Evolutionary conservation across 2,113 vertebrate species (phyloP), one percentile per base, ranked within the genome.

Genomic region (Sterna hirundo): DNA sequence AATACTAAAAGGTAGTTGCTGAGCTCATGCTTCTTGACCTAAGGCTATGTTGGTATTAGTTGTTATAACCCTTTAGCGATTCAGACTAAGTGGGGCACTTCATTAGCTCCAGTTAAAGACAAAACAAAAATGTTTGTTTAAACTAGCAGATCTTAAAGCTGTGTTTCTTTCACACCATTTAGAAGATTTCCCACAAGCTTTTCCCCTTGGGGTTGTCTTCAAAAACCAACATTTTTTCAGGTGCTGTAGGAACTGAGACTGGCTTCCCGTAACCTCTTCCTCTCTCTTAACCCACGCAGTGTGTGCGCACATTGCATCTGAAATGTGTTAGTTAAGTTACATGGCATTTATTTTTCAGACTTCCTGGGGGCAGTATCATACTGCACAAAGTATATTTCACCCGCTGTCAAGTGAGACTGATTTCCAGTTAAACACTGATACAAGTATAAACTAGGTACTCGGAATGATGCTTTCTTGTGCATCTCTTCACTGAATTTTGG

Each of bases 71-170:
- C 90, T 60, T 96, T 83, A 97, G 96, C 64, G 1, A 96, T 96
- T 95, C 96, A 93, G 90, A 76, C 29, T 96, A 97, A 96, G 78
- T 91, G 85, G 86, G 90, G 76, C 86, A 94, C 94, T 97, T 96
- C 96, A 95, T 97, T 98, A 97, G 79, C 95, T 96, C 76, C 68
- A 82, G 92, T 62, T 84, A 93, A 96, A 96, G 94, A 96, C 93
- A 96, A 97, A 97, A 94, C 93, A 94, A 85, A 85, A 96, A 91
- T 93, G 90, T 97, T 97, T 97, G 94, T 97, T 97, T 97, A 97
- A 97, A 97, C 81, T 83, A 75, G 79, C 22, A 88, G 90, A 76
- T 93, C 91, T 94, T 94, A 94, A 94, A 86, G 80, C 66, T 62
- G n/a, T 94, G 82, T 75, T 83, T 95, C 82, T 92, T 97, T 95